These are phyloP conservation scores for Bagarius yarrelli DNA, from an alignment of 2,113 vertebrate genomes.

Conservation along the genomic window DNA sequence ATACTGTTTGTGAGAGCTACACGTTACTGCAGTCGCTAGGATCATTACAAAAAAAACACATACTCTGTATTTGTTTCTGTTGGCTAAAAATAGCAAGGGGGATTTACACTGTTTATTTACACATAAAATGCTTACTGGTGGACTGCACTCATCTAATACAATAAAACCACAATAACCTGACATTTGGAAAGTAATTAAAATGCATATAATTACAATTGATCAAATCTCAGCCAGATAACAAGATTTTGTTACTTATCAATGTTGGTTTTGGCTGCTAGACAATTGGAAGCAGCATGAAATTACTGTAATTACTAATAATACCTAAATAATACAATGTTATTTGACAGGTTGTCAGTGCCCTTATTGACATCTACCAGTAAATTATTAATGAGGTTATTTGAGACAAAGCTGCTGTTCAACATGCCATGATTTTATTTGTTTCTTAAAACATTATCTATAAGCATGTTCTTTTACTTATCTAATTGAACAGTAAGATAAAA, in stretches of 20 bases:
- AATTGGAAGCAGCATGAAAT: not conserved
- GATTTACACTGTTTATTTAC: constrained; percentile 28
- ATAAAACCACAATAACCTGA: constrained; percentile 33
- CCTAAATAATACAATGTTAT: constrained; percentile 13
- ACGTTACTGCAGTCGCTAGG: constrained; percentile 8
- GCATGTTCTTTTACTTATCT: not conserved
- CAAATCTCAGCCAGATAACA: constrained; percentile 25
- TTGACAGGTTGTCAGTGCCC: constrained; percentile 5
- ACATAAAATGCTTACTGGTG: constrained; percentile 20
- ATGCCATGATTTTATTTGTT: not conserved
- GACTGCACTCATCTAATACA: constrained; percentile 32
- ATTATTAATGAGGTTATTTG: constrained; percentile 30
- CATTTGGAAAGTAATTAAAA: constrained; percentile 39
- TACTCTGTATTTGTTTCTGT: constrained; percentile 39
- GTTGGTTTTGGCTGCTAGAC: not conserved
- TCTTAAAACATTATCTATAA: not conserved
- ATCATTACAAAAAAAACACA: constrained; percentile 46
- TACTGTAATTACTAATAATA: not conserved
- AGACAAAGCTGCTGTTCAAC: not conserved
- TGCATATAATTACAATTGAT: constrained; percentile 31
- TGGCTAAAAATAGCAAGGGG: constrained; percentile 18
- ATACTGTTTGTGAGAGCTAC: constrained; percentile 17
- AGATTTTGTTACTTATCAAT: constrained; percentile 27
- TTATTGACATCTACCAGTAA: constrained; percentile 11
- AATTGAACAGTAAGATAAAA: constrained; percentile 7